Base-by-base conservation (phyloP, 1,140 invertebrate species). In the Drosophila kanapiae region DNA sequence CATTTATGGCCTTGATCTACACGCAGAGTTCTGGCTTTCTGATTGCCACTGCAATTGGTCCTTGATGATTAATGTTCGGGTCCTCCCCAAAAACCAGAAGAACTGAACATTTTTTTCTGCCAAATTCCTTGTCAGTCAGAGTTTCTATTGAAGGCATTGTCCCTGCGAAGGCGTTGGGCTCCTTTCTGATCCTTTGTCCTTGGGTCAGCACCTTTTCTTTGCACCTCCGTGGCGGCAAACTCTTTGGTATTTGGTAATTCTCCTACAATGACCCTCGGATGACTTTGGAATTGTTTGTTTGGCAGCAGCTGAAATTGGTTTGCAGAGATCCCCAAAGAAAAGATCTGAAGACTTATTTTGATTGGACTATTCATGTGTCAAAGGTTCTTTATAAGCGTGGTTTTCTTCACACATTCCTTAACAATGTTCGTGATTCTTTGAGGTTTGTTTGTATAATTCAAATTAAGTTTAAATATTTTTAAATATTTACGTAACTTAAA, bases 121-220 rank as follows among this genome's bases (percentile, higher is more conserved):
- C 49, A 82, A 68, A 72, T 54, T 84, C 53, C 29, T 40, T 38
- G 27, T 54, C 35, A 62, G 43, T 60, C 23, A 37, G 51, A 43
- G 51, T 88, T 88, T 80, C 84, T 88, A 88, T 88, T 88, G 68
- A 78, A 2, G 49, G 57, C 75, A 85, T 88, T 88, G 84, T 88
- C 48, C 49, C 42, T 29, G 51, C 69, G 78, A 60, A 90, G 84
- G 84, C 84, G 84, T 88, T 90, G 67, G 63, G 33, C 49, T 49
- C 35, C 67, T 72, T 72, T 72, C 63, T 42, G 75, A 58, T 61
- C 76, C 51, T 81, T 87, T 86, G 80, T 86, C 80, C 65, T 72
- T 71, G 75, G 75, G 54, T 35, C 42, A 64, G 70, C 83, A 83
- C 70, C 63, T 80, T 77, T 86, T 87, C 53, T 77, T 87, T 69